Percentiles rank a stretch among this genome's conserved stretches.
These are phyloP conservation scores for Natator depressus DNA, from an alignment of 2,113 vertebrate genomes.

Conservation along the genomic window DNA sequence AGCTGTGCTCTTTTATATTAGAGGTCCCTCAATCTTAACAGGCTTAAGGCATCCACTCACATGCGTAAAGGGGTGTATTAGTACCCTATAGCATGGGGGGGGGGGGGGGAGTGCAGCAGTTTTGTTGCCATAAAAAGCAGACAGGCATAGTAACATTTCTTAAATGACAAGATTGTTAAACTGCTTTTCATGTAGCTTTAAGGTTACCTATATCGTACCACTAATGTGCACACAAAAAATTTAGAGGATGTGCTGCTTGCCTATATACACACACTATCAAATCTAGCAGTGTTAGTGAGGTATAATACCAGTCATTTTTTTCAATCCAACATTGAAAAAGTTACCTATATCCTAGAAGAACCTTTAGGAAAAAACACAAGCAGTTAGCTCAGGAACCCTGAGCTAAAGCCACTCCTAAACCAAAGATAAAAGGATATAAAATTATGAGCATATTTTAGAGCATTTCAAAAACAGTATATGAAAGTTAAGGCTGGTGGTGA, in stretches of 20 bases:
- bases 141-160: background rate
- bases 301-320: background rate
- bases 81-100: accelerated
- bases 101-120: background rate
- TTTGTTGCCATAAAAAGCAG: background rate
- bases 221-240: too few species aligned
- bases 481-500: too few species aligned
- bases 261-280: background rate
- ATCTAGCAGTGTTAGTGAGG: background rate
- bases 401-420: background rate
- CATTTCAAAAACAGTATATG: too few species aligned
- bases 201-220: background rate
- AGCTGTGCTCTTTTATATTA: background rate
- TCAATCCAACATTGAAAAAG: background rate
- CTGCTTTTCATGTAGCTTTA: background rate
- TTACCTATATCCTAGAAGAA: background rate
- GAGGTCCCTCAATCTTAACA: background rate
- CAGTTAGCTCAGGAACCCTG: background rate
- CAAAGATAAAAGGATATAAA: too few species aligned
- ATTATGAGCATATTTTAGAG: too few species aligned
- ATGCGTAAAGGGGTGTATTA: background rate
- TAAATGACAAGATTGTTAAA: background rate
- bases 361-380: too few species aligned
- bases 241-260: too few species aligned
- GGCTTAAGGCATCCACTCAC: background rate